Conservation (phyloP, 2,888 invertebrate genomes). For the Cantharis rufa region DNA sequence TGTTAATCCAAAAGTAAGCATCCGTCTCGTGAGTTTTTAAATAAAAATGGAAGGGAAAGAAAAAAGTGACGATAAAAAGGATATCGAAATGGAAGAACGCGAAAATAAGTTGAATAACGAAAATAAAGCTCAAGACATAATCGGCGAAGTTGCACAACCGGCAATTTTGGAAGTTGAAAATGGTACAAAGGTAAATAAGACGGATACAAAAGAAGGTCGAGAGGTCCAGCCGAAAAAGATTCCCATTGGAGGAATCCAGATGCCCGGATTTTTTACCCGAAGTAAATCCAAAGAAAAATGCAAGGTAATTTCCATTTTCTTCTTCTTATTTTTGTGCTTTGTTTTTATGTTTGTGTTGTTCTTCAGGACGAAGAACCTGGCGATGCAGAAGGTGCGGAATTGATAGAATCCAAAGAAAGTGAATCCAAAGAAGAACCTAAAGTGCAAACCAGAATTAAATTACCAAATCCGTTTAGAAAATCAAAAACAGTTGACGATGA, state of each 20-base stretch:
- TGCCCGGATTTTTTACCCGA: slow-evolving; percentile 83
- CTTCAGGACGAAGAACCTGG: slow-evolving; percentile 53
- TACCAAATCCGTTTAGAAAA: slow-evolving; percentile 63
- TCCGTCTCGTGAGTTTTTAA: background rate
- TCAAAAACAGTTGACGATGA: slow-evolving; percentile 48
- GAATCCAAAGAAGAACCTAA: slow-evolving; percentile 48
- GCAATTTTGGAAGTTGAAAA: slow-evolving; percentile 54
- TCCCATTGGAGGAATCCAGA: slow-evolving; percentile 85
- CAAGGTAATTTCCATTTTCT: slow-evolving; percentile 59
- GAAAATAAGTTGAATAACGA: slow-evolving; percentile 67
- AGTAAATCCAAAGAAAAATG: slow-evolving; percentile 74
- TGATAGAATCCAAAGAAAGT: slow-evolving; percentile 45
- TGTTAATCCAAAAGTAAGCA: background rate
- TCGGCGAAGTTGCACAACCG: slow-evolving; percentile 44
- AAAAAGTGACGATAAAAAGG: slow-evolving; percentile 67
- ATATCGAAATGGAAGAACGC: slow-evolving; percentile 68
- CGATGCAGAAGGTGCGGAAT: slow-evolving; percentile 53
- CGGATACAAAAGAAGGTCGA: slow-evolving; percentile 68
- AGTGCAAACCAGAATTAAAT: slow-evolving; percentile 54
- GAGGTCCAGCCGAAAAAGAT: slow-evolving; percentile 82
- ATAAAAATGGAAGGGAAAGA: slow-evolving; percentile 44
- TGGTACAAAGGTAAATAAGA: slow-evolving; percentile 61
- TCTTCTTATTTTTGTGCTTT: background rate
- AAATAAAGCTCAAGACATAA: slow-evolving; percentile 61
- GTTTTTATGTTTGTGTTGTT: background rate